Evolutionary conservation across 2,888 invertebrate species (phyloP).

Genomic region (Tachina fera): DNA sequence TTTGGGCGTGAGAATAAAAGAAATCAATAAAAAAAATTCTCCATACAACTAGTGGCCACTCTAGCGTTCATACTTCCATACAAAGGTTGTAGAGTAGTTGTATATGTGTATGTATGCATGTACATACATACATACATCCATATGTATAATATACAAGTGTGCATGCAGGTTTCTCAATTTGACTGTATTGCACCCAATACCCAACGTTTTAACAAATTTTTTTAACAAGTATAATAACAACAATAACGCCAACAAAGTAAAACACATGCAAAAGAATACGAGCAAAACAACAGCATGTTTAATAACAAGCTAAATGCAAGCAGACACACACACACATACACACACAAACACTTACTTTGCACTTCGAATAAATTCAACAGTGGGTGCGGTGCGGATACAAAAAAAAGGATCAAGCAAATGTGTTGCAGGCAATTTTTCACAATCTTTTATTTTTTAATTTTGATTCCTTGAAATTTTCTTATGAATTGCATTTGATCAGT

Average conservation of each 20-base stretch:
- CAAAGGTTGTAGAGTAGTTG: background rate
- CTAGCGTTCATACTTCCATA: constrained; percentile 12
- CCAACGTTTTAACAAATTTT: constrained; percentile 37
- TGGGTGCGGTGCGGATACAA: constrained; percentile 12
- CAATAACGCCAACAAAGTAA: constrained; percentile 39
- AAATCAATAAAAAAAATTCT: too few relatives aligned
- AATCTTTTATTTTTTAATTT: background rate
- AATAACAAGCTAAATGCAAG: constrained; percentile 57
- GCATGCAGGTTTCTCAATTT: constrained; percentile 25
- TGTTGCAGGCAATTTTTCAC: background rate
- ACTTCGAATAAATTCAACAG: constrained; percentile 26
- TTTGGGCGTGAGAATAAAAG: too few relatives aligned
- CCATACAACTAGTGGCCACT: too few relatives aligned
- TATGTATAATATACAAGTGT: background rate
- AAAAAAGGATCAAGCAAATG: background rate
- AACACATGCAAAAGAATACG: constrained; percentile 58
- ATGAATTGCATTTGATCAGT: too few relatives aligned
- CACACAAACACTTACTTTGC: constrained; percentile 16
- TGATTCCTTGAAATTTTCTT: background rate
- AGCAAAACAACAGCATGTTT: constrained; percentile 55
- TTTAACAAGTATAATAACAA: constrained; percentile 53
- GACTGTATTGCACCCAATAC: constrained; percentile 24
- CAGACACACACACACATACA: constrained; percentile 39
- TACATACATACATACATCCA: too few relatives aligned
- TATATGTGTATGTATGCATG: background rate